A percentile compares a stretch with the other conserved stretches of the same genome.
phyloP scores from a whole-genome alignment of 2,113 vertebrate genomes.

The Helogale parvula region DNA sequence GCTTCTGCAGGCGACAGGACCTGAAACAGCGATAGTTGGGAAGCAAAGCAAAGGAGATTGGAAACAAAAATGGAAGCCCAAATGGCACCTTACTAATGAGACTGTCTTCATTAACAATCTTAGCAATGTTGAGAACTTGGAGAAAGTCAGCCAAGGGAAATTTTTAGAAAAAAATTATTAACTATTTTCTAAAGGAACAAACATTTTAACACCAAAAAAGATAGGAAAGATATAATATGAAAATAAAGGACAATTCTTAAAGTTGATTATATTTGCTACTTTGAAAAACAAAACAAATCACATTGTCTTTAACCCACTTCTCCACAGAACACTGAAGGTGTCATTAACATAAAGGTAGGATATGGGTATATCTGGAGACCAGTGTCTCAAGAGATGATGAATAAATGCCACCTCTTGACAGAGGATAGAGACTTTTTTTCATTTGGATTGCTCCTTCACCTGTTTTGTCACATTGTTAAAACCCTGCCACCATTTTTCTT shows the following conservation, averaged over 20 bases:
- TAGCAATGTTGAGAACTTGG: background rate
- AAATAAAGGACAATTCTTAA: background rate
- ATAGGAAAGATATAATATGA: background rate
- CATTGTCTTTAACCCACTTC: background rate
- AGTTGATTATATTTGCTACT: background rate
- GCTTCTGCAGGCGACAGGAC: background rate
- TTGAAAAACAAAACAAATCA: background rate
- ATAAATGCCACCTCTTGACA: background rate
- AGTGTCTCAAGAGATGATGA: background rate
- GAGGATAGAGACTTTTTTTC: background rate
- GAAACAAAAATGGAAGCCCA: background rate
- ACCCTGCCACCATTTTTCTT: background rate
- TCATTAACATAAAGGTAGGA: background rate
- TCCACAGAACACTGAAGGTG: background rate
- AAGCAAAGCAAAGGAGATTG: background rate
- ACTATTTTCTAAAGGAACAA: background rate
- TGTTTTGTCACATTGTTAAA: background rate
- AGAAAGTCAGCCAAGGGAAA: background rate
- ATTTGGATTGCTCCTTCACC: background rate
- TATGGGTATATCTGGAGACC: background rate
- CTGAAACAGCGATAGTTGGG: background rate
- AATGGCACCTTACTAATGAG: background rate
- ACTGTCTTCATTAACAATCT: background rate
- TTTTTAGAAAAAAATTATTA: background rate
- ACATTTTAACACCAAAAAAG: background rate